These are phyloP conservation scores for Agriopis aurantiaria DNA, from an alignment of 2,888 invertebrate genomes.

Conservation along the genomic window DNA sequence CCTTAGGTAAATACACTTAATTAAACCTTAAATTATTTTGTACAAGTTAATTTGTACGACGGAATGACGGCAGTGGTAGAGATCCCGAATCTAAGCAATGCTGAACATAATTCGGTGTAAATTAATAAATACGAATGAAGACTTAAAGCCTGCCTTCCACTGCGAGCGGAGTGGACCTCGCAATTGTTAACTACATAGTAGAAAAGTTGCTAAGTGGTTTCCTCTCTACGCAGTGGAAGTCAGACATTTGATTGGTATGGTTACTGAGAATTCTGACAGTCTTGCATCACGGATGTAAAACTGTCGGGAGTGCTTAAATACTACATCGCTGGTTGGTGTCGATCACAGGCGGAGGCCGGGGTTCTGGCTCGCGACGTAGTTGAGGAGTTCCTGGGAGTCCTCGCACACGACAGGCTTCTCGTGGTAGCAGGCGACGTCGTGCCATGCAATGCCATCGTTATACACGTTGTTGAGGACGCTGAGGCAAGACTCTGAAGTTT, in stretches of 20 bases:
- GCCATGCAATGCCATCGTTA: conserved; percentile 97
- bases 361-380: conserved; percentile 94
- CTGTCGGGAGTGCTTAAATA: conserved; percentile 11
- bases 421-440: conserved; percentile 97
- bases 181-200: neutral
- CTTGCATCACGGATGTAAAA: conserved; percentile 22
- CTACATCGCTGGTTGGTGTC: conserved; percentile 9
- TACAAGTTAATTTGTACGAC: conserved; percentile 71
- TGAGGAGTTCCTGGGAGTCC: conserved; percentile 95
- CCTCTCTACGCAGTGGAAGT: neutral
- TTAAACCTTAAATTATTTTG: conserved; percentile 76
- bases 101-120: conserved; percentile 37
- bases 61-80: conserved; percentile 70
- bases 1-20: conserved; percentile 77
- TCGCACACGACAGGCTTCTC: conserved; percentile 97
- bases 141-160: conserved; percentile 7
- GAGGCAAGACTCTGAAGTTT: conserved; percentile 94
- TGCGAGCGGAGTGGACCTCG: neutral
- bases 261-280: conserved; percentile 11
- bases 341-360: conserved; percentile 92
- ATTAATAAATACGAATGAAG: conserved; percentile 39
- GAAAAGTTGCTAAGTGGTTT: neutral
- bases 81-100: conserved; percentile 60
- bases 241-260: neutral
- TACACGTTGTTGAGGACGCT: conserved; percentile 96